Evolutionary conservation across 2,797 vertebrate genomes (phyloP), one percentile per base, ranked within the genome.

Genomic region (Sebastes kiyomatsui): DNA sequence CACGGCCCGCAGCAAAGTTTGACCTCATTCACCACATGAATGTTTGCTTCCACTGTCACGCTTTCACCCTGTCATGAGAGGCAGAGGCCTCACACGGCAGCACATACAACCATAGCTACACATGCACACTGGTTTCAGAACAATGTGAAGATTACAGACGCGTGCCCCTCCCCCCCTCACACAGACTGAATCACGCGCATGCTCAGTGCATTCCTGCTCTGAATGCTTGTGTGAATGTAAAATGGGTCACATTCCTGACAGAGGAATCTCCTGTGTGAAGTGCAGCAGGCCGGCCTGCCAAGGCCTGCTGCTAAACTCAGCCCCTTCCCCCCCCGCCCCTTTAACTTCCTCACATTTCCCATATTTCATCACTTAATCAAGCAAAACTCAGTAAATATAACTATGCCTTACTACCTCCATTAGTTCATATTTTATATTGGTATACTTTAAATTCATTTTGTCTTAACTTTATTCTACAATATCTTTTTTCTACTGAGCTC

Each of bases 231-330:
- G 86, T 94, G 89, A 88, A 90, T 93, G 85, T 91, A 94, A 96
- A 96, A 90, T 96, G 90, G 95, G 95, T 96, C 95, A 96, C 92
- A 95, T 95, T 96, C 94, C 92, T 94, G 65, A 90, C 87, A 55
- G 85, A 94, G 91, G 93, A 93, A 93, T 93, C 95, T 95, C 87
- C 91, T 91, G 85, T 93, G 84, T 93, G 89, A 93, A 90, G 84
- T 82, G 88, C 84, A 87, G 90, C 84, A 84, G 88, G 69, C 87
- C 55, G 83, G 87, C 93, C 84, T 94, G 95, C 92, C 86, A 87
- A 88, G 91, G 90, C 95, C 91, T 93, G 90, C 86, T 89, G 81
- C 79, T 83, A 71, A 79, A 71, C 84, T 68, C 72, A 68, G 62
- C 79, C 77, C 56, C 76, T 12, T 12, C 32, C 33, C 33, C 69